Conservation (phyloP, 2,888 invertebrate species). For the Autographa gamma region DNA sequence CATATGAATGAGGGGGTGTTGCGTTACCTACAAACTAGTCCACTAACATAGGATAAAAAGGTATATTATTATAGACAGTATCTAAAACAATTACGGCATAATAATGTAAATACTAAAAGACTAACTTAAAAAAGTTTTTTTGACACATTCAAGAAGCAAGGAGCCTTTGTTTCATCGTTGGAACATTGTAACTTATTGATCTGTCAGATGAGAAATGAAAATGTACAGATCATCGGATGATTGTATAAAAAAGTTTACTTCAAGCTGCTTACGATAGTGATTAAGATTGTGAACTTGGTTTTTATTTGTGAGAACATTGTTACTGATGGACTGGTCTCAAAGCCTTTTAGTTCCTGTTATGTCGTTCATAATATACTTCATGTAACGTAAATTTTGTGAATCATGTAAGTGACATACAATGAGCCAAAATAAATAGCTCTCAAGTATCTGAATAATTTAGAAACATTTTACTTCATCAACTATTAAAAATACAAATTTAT, state of each 20-base stretch:
- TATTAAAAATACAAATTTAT: too few relatives aligned
- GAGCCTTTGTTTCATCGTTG: background rate
- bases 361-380: background rate
- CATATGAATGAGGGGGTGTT: slow-evolving; percentile 30
- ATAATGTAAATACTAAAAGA: too few relatives aligned
- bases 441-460: too few relatives aligned
- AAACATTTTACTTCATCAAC: too few relatives aligned
- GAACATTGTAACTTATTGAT: background rate
- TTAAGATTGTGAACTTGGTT: background rate
- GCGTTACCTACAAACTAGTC: background rate
- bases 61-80: background rate
- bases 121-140: too few relatives aligned
- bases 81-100: too few relatives aligned
- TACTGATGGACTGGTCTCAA: background rate
- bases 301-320: background rate
- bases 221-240: too few relatives aligned
- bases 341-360: background rate
- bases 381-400: too few relatives aligned
- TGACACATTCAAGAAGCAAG: background rate
- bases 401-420: too few relatives aligned
- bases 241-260: background rate
- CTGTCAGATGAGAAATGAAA: background rate
- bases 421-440: too few relatives aligned
- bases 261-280: background rate
- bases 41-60: slow-evolving; percentile 4